Evolutionary conservation across 2,113 vertebrate species (phyloP), one percentile per base, ranked within the genome.

Genomic region (Mandrillus leucophaeus): DNA sequence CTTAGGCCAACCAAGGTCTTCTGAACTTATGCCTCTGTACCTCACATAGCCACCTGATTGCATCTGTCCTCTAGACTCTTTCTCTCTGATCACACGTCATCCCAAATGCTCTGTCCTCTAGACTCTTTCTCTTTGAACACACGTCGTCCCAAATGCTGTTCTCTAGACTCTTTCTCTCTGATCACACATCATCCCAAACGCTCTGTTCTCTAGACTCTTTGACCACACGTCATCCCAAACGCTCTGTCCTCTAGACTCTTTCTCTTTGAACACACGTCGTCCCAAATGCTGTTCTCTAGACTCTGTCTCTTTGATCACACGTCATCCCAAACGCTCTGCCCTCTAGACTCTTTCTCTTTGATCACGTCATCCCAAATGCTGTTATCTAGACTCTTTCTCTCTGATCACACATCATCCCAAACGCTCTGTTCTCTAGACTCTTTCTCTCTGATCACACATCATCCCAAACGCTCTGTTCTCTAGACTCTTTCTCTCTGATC

Each of bases 131-230:
- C 38, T 38, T 38, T 38, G 90, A 90, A 79, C 75, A 22, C 32
- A 43, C 18, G 6, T 95, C 90, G 93, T 70, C 92, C 83, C 73
- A 43, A 94, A 89, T 23, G 43, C 48, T 66, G 88, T 76, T 35
- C 70, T 89, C 75, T 79, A 14, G 40, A 81, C 70, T 52, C 70
- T 96, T 86, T 94, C 70, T 52, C 70, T 96, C 82, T 94, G 90
- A 90, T 82, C 68, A 22, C 32, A 43, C 22, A 3, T 95, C 90
- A 91, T 70, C 92, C 83, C 73, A 43, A 94, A 89, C 40, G 48
- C 48, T 66, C 48, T 66, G 84, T 76, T 30, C 70, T 89, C 75
- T 79, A 14, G 40, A 81, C 70, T 52, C 59, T 96, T 91, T 94
- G 90, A 90, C 64, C 75, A 18, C 32, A 43, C 22, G 7, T 95